Percentiles rank a stretch among this genome's conserved stretches.
Conservation (phyloP, 2,797 vertebrate species). For the Salarias fasciatus region DNA sequence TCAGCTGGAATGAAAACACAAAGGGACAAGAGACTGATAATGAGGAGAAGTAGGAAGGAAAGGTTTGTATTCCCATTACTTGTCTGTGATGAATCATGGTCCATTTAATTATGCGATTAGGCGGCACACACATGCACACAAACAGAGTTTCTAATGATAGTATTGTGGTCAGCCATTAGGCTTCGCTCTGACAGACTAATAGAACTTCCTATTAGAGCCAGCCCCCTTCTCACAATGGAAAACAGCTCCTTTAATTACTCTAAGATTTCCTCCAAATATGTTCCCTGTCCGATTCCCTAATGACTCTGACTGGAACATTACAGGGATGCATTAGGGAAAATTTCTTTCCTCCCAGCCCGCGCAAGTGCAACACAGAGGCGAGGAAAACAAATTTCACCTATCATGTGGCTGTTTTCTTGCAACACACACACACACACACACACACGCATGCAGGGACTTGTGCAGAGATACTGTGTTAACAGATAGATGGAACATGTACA, state of each 20-base stretch:
- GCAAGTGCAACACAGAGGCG: slow-evolving; percentile 10
- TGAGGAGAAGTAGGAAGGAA: slow-evolving; percentile 9
- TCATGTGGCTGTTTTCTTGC: slow-evolving; percentile 33
- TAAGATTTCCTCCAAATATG: slow-evolving; percentile 73
- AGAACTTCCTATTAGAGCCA: slow-evolving; percentile 64
- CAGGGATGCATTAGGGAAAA: slow-evolving; percentile 65
- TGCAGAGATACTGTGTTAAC: too few species aligned
- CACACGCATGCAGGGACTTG: neutral
- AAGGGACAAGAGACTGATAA: slow-evolving; percentile 40
- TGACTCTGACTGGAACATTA: slow-evolving; percentile 70
- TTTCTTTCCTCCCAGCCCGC: slow-evolving; percentile 49
- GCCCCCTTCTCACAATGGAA: slow-evolving; percentile 50
- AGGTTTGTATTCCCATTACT: slow-evolving; percentile 46
- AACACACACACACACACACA: slow-evolving; percentile 20
- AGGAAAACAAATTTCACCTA: slow-evolving; percentile 43
- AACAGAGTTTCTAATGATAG: slow-evolving; percentile 57
- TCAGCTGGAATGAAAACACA: slow-evolving; percentile 46
- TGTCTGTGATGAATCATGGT: slow-evolving; percentile 56
- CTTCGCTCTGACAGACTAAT: slow-evolving; percentile 60
- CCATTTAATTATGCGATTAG: slow-evolving; percentile 60
- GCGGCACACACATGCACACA: slow-evolving; percentile 30
- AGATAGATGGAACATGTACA: too few species aligned
- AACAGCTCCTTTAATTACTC: slow-evolving; percentile 77
- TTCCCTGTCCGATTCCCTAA: slow-evolving; percentile 67
- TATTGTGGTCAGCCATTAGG: slow-evolving; percentile 57